Conservation (phyloP, 2,888 invertebrate species). For the Germaria angustata region DNA sequence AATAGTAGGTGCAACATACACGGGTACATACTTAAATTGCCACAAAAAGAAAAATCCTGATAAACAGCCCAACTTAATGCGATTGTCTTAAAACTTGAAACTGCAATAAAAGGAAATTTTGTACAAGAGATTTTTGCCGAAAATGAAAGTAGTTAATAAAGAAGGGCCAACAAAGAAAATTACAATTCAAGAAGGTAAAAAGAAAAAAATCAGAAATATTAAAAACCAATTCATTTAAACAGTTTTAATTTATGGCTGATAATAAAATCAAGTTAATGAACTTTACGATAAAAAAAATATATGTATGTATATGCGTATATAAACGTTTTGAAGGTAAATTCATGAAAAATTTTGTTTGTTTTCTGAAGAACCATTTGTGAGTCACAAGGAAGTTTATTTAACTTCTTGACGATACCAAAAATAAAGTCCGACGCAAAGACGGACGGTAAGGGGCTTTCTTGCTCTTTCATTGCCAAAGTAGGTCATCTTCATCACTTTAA, state of each 20-base stretch:
- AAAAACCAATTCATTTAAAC: conserved; percentile 37
- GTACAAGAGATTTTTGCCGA: neutral
- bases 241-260: conserved; percentile 48
- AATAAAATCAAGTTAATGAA: conserved; percentile 49
- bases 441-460: neutral
- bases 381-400: conserved; percentile 23
- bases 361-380: neutral
- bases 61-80: conserved; percentile 35
- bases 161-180: neutral
- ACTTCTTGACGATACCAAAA: neutral
- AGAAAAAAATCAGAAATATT: neutral
- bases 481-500: conserved; percentile 10
- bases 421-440: too few species aligned
- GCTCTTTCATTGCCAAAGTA: neutral
- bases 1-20: neutral
- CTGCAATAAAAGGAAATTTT: neutral
- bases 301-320: too few species aligned
- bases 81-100: neutral
- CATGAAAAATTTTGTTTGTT: neutral
- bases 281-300: conserved; percentile 29
- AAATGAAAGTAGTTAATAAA: too few species aligned
- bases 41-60: conserved; percentile 17
- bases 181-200: neutral
- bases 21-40: neutral
- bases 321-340: conserved; percentile 10